Evolutionary conservation across 2,888 invertebrate species (phyloP).

Genomic region (Sminthurinus aureus): DNA sequence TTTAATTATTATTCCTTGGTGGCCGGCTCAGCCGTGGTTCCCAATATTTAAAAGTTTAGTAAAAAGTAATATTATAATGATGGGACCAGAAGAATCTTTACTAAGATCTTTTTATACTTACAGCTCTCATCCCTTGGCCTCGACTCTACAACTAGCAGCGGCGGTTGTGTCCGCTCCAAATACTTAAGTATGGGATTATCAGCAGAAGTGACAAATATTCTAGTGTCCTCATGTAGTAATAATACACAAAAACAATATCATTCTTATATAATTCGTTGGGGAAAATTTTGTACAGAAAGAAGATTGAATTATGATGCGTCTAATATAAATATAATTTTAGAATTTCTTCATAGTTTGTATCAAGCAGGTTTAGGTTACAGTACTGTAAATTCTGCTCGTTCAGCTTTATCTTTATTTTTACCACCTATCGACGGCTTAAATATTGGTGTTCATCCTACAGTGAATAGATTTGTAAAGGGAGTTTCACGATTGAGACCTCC

Average conservation of each 20-base stretch:
- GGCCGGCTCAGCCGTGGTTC: constrained; percentile 49
- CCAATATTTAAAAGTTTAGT: constrained; percentile 36
- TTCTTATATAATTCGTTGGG: not conserved
- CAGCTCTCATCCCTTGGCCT: not conserved
- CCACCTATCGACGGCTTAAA: not conserved
- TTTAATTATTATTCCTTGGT: constrained; percentile 47
- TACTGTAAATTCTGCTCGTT: not conserved
- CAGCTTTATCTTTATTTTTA: constrained; percentile 9
- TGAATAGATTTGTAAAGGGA: constrained; percentile 13
- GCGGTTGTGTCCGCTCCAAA: not conserved
- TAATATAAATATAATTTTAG: constrained; percentile 8
- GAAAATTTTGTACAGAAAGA: not conserved
- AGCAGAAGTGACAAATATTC: not conserved
- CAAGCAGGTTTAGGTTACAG: not conserved
- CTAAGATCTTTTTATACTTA: constrained; percentile 24
- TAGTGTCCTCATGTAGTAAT: not conserved
- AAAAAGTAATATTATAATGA: constrained; percentile 25
- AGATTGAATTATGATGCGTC: not conserved
- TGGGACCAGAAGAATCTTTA: constrained; percentile 30
- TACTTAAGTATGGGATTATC: not conserved
- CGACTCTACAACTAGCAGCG: not conserved
- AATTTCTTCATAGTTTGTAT: not conserved
- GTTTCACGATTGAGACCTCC: not conserved
- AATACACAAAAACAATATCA: not conserved
- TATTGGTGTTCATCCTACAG: not conserved